A percentile compares a stretch with the other conserved stretches of the same genome.
Evolutionary conservation across 1,140 invertebrate genomes (phyloP).

Genomic region (Aradophagus sp.): DNA sequence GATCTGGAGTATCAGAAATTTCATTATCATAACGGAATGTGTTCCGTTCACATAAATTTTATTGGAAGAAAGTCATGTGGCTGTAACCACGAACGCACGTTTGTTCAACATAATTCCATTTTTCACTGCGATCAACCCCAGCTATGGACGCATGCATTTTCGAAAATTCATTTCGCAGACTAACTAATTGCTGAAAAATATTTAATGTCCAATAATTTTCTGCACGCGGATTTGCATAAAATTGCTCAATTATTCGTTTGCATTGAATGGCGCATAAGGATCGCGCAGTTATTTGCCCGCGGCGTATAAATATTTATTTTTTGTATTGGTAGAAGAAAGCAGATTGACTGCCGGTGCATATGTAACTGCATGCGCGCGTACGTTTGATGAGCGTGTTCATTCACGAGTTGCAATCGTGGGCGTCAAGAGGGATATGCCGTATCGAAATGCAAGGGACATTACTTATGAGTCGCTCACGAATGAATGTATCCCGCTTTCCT

Average conservation of each 20-base stretch:
- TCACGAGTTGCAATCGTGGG: constrained; percentile 40
- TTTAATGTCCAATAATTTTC: neutral
- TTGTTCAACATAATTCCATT: too few species aligned
- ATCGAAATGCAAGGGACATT: constrained; percentile 52
- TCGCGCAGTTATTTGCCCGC: constrained; percentile 17
- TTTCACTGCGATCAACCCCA: too few species aligned
- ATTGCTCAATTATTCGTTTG: constrained; percentile 45
- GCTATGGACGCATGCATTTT: too few species aligned
- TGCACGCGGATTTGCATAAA: constrained; percentile 18
- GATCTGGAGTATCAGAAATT: too few species aligned
- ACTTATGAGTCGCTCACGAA: constrained; percentile 35
- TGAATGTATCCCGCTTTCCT: constrained; percentile 21
- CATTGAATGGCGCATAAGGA: constrained; percentile 31
- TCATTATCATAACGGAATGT: too few species aligned
- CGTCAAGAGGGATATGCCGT: constrained; percentile 44
- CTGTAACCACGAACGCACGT: too few species aligned
- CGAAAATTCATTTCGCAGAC: too few species aligned
- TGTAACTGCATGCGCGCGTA: constrained; percentile 14
- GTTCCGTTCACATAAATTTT: too few species aligned
- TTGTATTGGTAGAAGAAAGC: constrained; percentile 32
- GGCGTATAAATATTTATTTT: constrained; percentile 52
- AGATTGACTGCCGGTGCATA: constrained; percentile 35
- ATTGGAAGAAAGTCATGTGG: too few species aligned
- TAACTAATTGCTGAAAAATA: too few species aligned
- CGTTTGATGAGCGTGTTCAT: constrained; percentile 33